phyloP scores from a whole-genome alignment of 2,888 invertebrate species.

The Nasonia oneida region DNA sequence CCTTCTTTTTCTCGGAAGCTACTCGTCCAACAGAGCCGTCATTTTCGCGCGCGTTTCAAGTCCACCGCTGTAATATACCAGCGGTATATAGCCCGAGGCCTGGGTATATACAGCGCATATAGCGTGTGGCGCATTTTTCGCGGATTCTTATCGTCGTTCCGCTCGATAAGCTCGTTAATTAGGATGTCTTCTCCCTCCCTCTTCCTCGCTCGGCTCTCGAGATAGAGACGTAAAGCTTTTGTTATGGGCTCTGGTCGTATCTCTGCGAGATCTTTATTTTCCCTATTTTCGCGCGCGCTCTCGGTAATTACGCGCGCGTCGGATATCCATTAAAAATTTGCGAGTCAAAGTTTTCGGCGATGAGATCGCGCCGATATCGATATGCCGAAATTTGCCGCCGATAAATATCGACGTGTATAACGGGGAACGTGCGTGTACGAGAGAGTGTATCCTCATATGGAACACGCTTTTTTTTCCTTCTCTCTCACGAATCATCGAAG shows the following conservation, averaged over 20 bases:
- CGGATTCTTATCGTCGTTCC: constrained; percentile 56
- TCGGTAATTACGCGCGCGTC: neutral
- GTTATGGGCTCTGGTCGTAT: neutral
- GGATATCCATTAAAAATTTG: constrained; percentile 52
- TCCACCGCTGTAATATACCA: neutral
- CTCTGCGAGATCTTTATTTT: neutral
- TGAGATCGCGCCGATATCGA: neutral
- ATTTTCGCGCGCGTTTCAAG: constrained; percentile 18
- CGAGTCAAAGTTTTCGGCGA: constrained; percentile 30
- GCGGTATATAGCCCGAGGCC: neutral
- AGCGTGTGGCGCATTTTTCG: constrained; percentile 26
- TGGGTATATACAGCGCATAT: neutral
- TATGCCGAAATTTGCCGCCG: constrained; percentile 47
- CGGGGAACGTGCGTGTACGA: neutral
- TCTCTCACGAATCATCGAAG: neutral
- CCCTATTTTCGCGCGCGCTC: neutral
- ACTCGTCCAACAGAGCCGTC: neutral
- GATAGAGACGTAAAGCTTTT: constrained; percentile 6
- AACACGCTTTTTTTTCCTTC: too few relatives aligned
- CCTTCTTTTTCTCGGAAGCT: constrained; percentile 13
- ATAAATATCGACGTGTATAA: constrained; percentile 9
- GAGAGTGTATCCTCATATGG: too few relatives aligned
- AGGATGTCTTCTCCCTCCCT: constrained; percentile 36
- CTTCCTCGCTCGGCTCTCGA: neutral
- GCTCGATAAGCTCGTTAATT: constrained; percentile 59